These are phyloP conservation scores for Aplysia californica DNA, from an alignment of 1,140 invertebrate genomes.

Conservation along the genomic window DNA sequence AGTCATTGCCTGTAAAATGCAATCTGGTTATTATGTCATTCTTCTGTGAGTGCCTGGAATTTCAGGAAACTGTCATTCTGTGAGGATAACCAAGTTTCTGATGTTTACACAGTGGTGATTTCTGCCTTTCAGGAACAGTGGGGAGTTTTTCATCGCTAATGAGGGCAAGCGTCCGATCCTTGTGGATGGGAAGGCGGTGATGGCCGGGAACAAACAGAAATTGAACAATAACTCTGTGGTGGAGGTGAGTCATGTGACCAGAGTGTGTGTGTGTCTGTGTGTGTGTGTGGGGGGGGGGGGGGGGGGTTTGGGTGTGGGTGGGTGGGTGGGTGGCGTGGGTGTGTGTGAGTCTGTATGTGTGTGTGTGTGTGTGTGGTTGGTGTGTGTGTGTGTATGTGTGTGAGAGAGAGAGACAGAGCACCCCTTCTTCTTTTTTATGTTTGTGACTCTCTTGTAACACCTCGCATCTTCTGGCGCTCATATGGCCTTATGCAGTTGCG, in stretches of 20 bases:
- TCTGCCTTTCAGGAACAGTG: conserved; percentile 77
- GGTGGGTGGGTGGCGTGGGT: neutral
- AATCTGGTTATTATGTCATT: too few relatives aligned
- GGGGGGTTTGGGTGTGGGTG: too few relatives aligned
- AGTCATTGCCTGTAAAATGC: too few relatives aligned
- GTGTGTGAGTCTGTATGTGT: neutral
- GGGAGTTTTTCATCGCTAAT: conserved; percentile 94
- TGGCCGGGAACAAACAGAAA: conserved; percentile 84
- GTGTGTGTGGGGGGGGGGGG: too few relatives aligned
- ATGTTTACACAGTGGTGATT: too few relatives aligned
- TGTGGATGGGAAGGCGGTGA: conserved; percentile 90
- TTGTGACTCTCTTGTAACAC: too few relatives aligned
- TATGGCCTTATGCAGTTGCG: too few relatives aligned
- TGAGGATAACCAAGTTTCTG: neutral
- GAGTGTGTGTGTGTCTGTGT: neutral
- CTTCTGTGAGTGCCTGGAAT: too few relatives aligned
- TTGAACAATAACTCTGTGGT: conserved; percentile 94
- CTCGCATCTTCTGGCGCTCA: too few relatives aligned
- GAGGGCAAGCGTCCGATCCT: conserved; percentile 96
- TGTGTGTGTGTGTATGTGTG: neutral
- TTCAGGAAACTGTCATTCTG: too few relatives aligned
- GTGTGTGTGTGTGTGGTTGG: neutral
- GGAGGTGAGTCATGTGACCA: conserved; percentile 75
- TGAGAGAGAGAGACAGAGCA: neutral
- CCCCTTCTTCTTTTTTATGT: neutral